Percentiles rank a stretch among this genome's conserved stretches.
These are phyloP conservation scores for Oncorhynchus nerka DNA, from an alignment of 2,113 vertebrate genomes.

Conservation along the genomic window DNA sequence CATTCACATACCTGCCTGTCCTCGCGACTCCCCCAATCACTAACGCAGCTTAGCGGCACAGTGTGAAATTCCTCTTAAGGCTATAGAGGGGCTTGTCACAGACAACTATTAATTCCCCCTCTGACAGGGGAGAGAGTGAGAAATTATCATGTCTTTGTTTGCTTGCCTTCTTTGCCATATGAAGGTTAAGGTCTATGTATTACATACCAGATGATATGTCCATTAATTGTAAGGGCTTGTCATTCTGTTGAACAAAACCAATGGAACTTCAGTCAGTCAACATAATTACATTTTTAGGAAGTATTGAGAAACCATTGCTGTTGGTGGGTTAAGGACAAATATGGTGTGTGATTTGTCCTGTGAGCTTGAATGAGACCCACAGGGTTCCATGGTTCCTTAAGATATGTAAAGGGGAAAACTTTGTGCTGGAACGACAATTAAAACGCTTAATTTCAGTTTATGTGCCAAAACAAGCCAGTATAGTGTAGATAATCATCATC, in stretches of 20 bases:
- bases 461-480: too few species aligned
- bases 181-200: not conserved
- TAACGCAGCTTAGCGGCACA: not conserved
- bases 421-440: too few species aligned
- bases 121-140: not conserved
- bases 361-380: too few species aligned
- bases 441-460: too few species aligned
- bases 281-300: slow-evolving; percentile 38
- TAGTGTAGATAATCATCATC: too few species aligned
- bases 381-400: too few species aligned
- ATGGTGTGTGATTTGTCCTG: not conserved
- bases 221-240: not conserved
- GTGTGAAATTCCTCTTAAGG: not conserved
- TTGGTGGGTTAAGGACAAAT: slow-evolving; percentile 26
- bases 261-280: slow-evolving; percentile 2
- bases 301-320: not conserved
- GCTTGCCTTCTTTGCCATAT: not conserved
- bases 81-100: not conserved
- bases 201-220: not conserved
- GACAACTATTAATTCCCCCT: not conserved
- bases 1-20: not conserved
- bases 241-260: not conserved
- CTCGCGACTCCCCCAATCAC: not conserved
- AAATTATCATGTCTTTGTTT: not conserved
- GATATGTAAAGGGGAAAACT: too few species aligned